Evolutionary conservation across 64 coral and sea anemone genomes (phyloP).

Genomic region (Hydrozoanthus tunicans): DNA sequence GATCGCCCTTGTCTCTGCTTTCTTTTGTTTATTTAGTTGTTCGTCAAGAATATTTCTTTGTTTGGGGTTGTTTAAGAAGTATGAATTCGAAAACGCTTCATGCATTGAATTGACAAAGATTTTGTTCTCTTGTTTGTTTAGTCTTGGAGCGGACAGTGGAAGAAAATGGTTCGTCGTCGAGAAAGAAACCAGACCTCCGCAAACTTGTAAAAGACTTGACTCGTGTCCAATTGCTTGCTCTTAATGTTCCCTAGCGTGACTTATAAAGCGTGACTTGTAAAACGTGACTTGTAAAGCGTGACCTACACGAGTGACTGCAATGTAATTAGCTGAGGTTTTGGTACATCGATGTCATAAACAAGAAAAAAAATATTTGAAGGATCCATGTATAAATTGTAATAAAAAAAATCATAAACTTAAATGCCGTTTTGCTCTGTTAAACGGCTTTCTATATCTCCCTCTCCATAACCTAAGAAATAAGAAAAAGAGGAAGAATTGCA

Average conservation of each 20-base stretch:
- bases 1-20: no score
- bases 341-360: neutral
- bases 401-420: no score
- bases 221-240: conserved; percentile 18
- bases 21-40: no score
- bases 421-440: no score
- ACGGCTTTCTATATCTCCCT: no score
- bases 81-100: no score
- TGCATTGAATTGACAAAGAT: neutral
- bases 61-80: no score
- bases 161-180: neutral
- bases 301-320: neutral
- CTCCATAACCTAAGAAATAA: no score
- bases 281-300: neutral
- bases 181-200: conserved; percentile 51
- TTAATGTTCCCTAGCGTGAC: neutral
- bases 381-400: neutral
- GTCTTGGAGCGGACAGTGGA: conserved; percentile 37
- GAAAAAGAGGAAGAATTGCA: neutral
- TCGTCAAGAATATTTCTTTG: no score
- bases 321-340: neutral
- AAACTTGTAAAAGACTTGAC: conserved; percentile 53
- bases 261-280: neutral
- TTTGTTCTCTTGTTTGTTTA: neutral
- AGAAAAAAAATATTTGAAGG: neutral